Base-by-base conservation (phyloP, 1,140 invertebrate species). In the Tetragnatha versicolor region DNA sequence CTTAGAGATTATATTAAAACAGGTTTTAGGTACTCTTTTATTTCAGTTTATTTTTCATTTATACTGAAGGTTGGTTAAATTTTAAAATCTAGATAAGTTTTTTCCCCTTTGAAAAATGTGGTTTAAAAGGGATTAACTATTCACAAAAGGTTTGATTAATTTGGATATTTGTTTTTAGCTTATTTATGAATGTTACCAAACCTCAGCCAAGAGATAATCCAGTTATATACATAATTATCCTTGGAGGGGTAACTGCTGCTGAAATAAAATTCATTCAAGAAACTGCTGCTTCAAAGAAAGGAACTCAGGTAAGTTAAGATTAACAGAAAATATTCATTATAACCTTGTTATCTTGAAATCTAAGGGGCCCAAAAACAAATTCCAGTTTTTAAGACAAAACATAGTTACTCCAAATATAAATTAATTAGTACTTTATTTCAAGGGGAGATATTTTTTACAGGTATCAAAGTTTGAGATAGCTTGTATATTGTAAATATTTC, bases 1-100 rank as follows among this genome's bases (percentile, higher is more conserved):
- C 80, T 87, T 3, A 85, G 83, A 81, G 86, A 87, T 81, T 82
- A 86, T 22, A 81, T 87, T 3, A 87, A 87, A 82, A 85, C 85
- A 25, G 82, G 83, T 9, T 83, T 84, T 49, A 84, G 83, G 83
- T 83, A 82, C 17, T 5, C 2, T 12, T 29, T 29, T 12, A n/a
- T 2, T 22, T 1, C 27, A 20, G 25, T 22, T 22, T n/a, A 55
- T 22, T n/a, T 58, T 29, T 58, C 17, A 58, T 12, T 12, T 58
- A 22, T 29, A 1, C 25, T 2, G 2, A 20, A 22, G 9, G 9
- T 9, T 7, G 51, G 25, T 12, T 9, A 7, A 22, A 22, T 12
- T n/a, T 14, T 55, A 25, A 25, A 25, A 9, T n/a, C 20, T 10
- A 9, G 14, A n/a, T 25, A 12, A 22, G 22, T 55, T 55, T 55